A percentile compares a stretch with the other conserved stretches of the same genome.
These are phyloP conservation scores for Gortyna flavago DNA, from an alignment of 2,888 invertebrate genomes.

Conservation along the genomic window DNA sequence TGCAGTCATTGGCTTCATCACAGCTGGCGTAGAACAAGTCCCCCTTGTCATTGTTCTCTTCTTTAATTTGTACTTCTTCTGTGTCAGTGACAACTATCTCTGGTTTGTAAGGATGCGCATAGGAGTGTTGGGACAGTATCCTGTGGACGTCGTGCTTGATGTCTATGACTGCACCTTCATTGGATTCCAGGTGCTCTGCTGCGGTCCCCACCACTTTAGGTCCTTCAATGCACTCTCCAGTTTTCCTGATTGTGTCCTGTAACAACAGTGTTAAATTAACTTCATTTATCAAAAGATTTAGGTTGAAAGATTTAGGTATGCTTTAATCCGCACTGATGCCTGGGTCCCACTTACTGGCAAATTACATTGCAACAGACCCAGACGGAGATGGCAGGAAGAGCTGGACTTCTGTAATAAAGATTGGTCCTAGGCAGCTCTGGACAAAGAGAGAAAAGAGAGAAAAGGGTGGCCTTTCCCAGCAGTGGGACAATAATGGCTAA, in stretches of 20 bases:
- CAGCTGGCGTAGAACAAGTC: conserved; percentile 93
- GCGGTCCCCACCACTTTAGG: conserved; percentile 96
- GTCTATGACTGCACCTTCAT: conserved; percentile 90
- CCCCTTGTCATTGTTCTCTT: conserved; percentile 85
- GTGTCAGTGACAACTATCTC: conserved; percentile 66
- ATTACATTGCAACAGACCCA: background rate
- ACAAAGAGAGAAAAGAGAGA: background rate
- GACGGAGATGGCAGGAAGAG: background rate
- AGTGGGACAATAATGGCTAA: background rate
- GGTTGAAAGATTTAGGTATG: too few relatives aligned
- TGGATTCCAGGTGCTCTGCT: conserved; percentile 96
- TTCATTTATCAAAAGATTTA: too few relatives aligned
- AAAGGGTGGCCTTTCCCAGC: background rate
- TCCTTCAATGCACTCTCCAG: conserved; percentile 87
- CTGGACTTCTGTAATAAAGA: background rate
- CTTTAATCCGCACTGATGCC: background rate
- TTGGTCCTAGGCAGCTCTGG: background rate
- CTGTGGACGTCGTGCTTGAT: conserved; percentile 85
- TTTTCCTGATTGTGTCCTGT: conserved; percentile 81
- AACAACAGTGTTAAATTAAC: conserved; percentile 50
- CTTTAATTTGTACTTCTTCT: conserved; percentile 75
- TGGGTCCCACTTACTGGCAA: background rate
- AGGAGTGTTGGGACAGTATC: conserved; percentile 88
- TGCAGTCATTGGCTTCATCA: conserved; percentile 93
- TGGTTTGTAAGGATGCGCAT: conserved; percentile 87